Evolutionary conservation across 2,113 vertebrate genomes (phyloP).

Genomic region (Sclerurus mexicanus): DNA sequence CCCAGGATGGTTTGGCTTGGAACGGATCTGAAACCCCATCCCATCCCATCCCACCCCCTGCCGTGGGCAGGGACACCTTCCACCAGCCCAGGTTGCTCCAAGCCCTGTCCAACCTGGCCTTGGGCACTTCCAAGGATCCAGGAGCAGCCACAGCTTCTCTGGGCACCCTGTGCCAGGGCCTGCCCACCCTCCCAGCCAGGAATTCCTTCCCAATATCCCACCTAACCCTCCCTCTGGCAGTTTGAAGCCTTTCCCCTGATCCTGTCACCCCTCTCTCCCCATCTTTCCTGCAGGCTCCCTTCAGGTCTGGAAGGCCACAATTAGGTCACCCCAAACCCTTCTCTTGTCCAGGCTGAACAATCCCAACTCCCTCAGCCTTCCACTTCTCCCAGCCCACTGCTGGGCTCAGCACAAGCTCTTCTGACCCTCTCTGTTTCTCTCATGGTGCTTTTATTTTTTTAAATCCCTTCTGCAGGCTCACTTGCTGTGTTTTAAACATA

Average conservation of each 20-base stretch:
- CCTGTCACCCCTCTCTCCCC: not conserved
- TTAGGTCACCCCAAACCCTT: not conserved
- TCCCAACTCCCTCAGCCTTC: not conserved
- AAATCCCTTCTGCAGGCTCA: not conserved
- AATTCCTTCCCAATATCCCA: not conserved
- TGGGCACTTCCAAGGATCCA: not conserved
- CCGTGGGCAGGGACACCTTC: not conserved
- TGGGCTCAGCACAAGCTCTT: not conserved
- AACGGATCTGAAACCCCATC: not conserved
- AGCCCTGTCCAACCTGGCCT: accelerated
- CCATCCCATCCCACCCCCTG: accelerated
- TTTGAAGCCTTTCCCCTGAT: not conserved
- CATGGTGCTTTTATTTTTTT: not conserved
- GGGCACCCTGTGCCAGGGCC: not conserved
- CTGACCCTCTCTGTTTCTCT: not conserved
- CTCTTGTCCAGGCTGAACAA: not conserved
- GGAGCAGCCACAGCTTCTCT: not conserved
- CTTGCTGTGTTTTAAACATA: not conserved
- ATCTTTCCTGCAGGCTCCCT: not conserved
- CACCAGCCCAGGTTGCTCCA: accelerated
- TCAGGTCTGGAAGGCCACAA: not conserved
- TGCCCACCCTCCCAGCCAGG: accelerated
- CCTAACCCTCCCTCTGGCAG: accelerated
- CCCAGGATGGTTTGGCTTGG: not conserved
- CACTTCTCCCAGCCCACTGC: not conserved